Base-by-base conservation (phyloP, 1,140 invertebrate genomes). In the Neodiprion virginianus region DNA sequence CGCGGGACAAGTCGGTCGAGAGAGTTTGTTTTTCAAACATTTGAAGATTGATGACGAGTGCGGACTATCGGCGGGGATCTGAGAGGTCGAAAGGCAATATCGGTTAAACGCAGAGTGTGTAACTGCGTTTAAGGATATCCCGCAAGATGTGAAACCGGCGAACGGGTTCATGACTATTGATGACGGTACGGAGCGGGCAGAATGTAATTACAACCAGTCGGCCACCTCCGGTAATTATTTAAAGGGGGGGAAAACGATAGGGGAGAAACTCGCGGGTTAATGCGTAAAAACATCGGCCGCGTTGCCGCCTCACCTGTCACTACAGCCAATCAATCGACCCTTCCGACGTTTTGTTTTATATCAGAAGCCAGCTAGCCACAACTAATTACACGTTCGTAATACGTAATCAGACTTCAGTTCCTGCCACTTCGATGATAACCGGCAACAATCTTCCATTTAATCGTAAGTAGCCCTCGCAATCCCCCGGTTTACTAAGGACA, bases 291-390 rank as follows among this genome's bases (percentile, higher is more conserved):
- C 23, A 21, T 40, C 53, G 7, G 61, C 67, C 48, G 23, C 68
- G 67, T 69, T 68, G 50, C 61, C 72, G 68, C 71, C 66, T 76
- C 75, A 74, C 72, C 75, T 76, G 75, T 76, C 75, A 76, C 75
- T 73, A 65, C 11, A 11, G 61, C 67, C 53, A 61, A 61, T 61
- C 53, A 40, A 40, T 40, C 28, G 28, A 40, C 28, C 28, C 28
- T 40, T 5, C 28, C 1, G 28, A 40, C 28, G 28, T 40, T 40
- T 40, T 40, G 2, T 40, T 40, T 40, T 40, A 40, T 40, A 40
- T 40, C 28, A 40, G 28, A 40, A 40, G 28, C 28, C 28, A 40
- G 5, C 28, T 40, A 1, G 28, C 28, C 28, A 40, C 28, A 40
- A 40, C 28, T 40, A 40, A 40, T 40, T 40, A 40, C 28, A 40